Conservation (phyloP, 2,797 vertebrate species). For the Nyctibius grandis region DNA sequence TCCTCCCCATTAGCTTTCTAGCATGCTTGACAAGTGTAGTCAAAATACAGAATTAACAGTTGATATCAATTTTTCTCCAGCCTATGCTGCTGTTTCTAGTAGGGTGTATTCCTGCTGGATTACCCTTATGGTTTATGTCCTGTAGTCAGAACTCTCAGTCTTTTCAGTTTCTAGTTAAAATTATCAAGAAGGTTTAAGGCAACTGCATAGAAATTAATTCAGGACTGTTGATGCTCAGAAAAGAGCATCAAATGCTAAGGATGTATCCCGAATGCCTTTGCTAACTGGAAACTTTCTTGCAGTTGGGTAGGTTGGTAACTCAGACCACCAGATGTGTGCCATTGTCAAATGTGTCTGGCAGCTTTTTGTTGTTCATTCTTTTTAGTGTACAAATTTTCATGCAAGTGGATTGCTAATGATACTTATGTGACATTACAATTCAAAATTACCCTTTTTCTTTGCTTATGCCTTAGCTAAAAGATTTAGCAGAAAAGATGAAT, state of each 20-base stretch:
- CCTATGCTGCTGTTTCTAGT: background rate
- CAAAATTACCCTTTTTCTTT: background rate
- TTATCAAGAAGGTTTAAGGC: background rate
- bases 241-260: background rate
- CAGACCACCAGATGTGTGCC: background rate
- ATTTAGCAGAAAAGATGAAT: background rate
- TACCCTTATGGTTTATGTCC: background rate
- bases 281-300: background rate
- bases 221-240: background rate
- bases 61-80: background rate
- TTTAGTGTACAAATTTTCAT: background rate
- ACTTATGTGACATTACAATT: background rate
- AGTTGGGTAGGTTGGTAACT: background rate
- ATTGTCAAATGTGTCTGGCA: background rate
- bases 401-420: background rate
- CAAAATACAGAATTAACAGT: background rate
- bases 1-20: background rate
- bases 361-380: background rate
- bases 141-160: background rate
- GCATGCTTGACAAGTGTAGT: background rate
- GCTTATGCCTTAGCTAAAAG: background rate
- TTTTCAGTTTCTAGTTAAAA: background rate
- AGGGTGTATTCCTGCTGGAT: background rate
- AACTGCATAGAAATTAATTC: background rate
- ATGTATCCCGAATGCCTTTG: background rate